Conservation (phyloP, 1,140 invertebrate species). For the Gonioctena quinquepunctata region DNA sequence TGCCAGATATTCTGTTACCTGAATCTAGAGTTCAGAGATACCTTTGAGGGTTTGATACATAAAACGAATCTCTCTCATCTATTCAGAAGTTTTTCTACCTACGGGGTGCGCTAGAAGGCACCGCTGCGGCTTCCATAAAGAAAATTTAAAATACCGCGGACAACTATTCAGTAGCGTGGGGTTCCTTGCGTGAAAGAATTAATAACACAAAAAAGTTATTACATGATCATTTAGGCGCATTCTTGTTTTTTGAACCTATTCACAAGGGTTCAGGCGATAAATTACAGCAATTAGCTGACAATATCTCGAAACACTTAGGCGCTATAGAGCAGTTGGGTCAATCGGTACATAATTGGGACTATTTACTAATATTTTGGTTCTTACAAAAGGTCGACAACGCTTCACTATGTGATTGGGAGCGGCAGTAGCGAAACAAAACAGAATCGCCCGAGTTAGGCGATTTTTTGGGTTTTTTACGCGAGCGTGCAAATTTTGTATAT, state of each 20-base stretch:
- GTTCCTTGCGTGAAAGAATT: constrained; percentile 19
- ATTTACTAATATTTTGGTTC: background rate
- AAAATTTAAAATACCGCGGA: constrained; percentile 17
- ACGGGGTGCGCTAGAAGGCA: constrained; percentile 6
- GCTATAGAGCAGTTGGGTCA: background rate
- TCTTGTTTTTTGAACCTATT: constrained; percentile 18
- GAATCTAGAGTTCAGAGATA: constrained; percentile 29
- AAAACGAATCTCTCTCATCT: constrained; percentile 2
- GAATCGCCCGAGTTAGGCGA: background rate
- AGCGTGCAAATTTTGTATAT: background rate
- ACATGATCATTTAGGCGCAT: constrained; percentile 19
- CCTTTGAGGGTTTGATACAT: constrained; percentile 28
- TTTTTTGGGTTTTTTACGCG: background rate
- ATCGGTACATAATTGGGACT: background rate
- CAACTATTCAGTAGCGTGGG: constrained; percentile 29
- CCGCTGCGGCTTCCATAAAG: constrained; percentile 16
- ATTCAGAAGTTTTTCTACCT: constrained; percentile 32
- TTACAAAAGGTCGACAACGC: background rate
- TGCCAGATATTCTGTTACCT: constrained; percentile 24
- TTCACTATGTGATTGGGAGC: background rate
- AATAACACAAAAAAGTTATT: constrained; percentile 23
- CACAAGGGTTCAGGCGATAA: constrained; percentile 12
- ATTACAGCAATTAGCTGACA: background rate
- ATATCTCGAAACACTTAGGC: background rate
- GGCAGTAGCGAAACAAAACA: background rate